Conservation (phyloP, 2,888 invertebrate genomes). For the Drosophila meridionalis region DNA sequence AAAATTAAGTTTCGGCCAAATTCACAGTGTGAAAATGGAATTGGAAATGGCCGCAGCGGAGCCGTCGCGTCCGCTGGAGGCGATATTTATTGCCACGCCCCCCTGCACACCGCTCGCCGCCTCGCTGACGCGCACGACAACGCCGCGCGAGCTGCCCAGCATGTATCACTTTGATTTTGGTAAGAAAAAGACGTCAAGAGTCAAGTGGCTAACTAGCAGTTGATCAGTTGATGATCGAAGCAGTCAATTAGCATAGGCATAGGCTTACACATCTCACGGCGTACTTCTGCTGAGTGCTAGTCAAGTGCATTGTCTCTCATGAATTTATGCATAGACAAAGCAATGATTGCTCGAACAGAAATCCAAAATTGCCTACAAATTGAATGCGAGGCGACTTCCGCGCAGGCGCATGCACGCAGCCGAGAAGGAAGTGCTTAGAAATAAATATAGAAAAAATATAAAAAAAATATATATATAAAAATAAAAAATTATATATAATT, state of each 20-base stretch:
- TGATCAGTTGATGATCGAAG: too few species aligned
- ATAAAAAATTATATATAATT: constrained; percentile 7
- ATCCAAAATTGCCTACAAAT: constrained; percentile 20
- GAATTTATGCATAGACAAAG: constrained; percentile 31
- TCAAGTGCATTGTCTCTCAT: constrained; percentile 44
- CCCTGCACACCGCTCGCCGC: constrained; percentile 56
- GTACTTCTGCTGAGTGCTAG: constrained; percentile 33
- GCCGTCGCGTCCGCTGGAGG: constrained; percentile 58
- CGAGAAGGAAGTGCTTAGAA: constrained; percentile 42
- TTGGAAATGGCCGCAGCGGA: constrained; percentile 59
- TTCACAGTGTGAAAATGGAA: constrained; percentile 26
- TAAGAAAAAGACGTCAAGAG: constrained; percentile 43
- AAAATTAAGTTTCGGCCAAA: constrained; percentile 48
- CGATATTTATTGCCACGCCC: constrained; percentile 68
- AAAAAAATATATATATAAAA: neutral
- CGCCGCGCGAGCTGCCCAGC: constrained; percentile 77
- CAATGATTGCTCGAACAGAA: constrained; percentile 17
- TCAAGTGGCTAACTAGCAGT: constrained; percentile 7
- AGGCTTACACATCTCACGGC: constrained; percentile 1
- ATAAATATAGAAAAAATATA: constrained; percentile 7
- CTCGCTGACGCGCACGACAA: constrained; percentile 72
- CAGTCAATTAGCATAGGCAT: constrained; percentile 39
- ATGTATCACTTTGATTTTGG: constrained; percentile 81
- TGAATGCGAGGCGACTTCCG: constrained; percentile 51
- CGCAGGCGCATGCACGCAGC: constrained; percentile 59